Percentiles rank a stretch among this genome's conserved stretches.
phyloP scores from a whole-genome alignment of 2,797 vertebrate genomes.

The Hoplostethus mediterraneus region DNA sequence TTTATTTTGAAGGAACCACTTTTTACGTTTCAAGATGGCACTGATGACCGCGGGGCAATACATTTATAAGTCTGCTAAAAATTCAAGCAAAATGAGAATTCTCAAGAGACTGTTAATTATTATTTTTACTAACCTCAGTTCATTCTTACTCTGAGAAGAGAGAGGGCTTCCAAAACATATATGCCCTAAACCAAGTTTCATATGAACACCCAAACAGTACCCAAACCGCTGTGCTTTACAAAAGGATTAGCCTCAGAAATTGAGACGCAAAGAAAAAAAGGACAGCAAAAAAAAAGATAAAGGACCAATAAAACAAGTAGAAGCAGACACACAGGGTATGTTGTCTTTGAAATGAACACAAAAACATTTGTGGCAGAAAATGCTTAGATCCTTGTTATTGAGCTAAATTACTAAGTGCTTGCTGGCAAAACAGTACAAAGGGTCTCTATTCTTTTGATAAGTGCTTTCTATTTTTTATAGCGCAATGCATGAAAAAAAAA shows the following conservation, averaged over 20 bases:
- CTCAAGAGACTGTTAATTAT: constrained; percentile 24
- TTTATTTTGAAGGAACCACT: background rate
- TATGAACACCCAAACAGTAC: constrained; percentile 52
- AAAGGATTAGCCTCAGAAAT: constrained; percentile 42
- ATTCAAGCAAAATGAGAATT: constrained; percentile 21
- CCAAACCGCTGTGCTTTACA: constrained; percentile 52
- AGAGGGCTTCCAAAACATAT: constrained; percentile 29
- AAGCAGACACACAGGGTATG: constrained; percentile 20
- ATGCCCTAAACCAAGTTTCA: constrained; percentile 43
- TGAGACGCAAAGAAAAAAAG: constrained; percentile 19
- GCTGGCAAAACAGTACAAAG: constrained; percentile 40
- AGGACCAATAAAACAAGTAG: constrained; percentile 41
- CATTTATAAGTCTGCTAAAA: constrained; percentile 15
- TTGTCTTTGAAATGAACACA: constrained; percentile 47
- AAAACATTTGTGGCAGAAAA: constrained; percentile 45
- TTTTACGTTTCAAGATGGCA: constrained; percentile 5
- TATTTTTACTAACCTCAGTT: constrained; percentile 16
- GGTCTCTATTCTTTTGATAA: constrained; percentile 33
- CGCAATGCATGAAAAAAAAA: constrained; percentile 55
- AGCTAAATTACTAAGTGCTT: constrained; percentile 58
- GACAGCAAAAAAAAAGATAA: constrained; percentile 15
- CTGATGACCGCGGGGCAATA: background rate
- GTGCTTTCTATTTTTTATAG: constrained; percentile 52
- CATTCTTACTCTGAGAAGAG: constrained; percentile 12
- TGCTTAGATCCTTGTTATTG: constrained; percentile 41